Conservation (phyloP, 2,113 vertebrate species). For the Vidua chalybeata region DNA sequence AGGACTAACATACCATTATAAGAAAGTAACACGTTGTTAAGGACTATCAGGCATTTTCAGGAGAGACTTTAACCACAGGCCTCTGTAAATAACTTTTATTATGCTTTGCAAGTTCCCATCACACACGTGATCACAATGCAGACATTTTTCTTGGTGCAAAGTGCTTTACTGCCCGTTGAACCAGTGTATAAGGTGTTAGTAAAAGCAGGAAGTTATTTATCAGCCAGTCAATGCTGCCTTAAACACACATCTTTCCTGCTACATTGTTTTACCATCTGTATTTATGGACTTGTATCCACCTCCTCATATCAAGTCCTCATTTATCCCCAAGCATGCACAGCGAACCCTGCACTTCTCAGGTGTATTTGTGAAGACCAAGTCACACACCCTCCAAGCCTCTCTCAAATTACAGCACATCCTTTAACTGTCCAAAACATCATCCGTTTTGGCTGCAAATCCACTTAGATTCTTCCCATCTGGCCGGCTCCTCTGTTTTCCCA, state of each 20-base stretch:
- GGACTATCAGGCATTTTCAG: neutral
- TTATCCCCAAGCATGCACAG: neutral
- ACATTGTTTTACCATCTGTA: neutral
- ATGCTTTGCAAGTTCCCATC: slow-evolving; percentile 13
- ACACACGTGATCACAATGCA: neutral
- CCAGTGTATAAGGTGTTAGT: slow-evolving; percentile 30
- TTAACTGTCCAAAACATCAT: slow-evolving; percentile 40
- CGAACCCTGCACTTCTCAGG: neutral
- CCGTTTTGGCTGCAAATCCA: slow-evolving; percentile 9
- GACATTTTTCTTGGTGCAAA: slow-evolving; percentile 8
- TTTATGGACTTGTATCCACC: neutral
- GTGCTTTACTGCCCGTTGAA: slow-evolving; percentile 5
- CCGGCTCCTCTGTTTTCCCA: neutral
- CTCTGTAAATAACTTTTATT: slow-evolving; percentile 43
- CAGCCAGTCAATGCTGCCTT: neutral
- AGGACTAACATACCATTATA: neutral
- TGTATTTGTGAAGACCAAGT: neutral
- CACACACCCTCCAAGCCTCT: neutral
- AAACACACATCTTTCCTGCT: neutral
- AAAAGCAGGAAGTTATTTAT: slow-evolving; percentile 21
- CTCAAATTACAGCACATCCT: neutral
- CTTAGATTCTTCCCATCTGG: neutral
- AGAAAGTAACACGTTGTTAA: neutral
- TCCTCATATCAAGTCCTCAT: neutral
- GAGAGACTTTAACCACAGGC: slow-evolving; percentile 26